A percentile compares a stretch with the other conserved stretches of the same genome.
Conservation (phyloP, 2,888 invertebrate species). For the Nomada goodeniana region DNA sequence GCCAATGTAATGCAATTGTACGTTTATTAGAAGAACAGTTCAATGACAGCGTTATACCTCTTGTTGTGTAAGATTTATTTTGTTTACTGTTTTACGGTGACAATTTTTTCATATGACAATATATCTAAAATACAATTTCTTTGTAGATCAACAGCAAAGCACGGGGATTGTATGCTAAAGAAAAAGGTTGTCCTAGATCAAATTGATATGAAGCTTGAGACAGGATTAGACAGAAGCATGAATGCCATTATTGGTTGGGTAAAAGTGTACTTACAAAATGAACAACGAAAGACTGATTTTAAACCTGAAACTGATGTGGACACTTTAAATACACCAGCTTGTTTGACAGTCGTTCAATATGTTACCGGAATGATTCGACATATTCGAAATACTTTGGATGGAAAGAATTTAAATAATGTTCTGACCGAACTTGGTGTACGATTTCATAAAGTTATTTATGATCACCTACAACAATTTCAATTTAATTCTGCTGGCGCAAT, state of each 20-base stretch:
- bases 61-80: constrained; percentile 89
- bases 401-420: constrained; percentile 95
- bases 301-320: constrained; percentile 95
- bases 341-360: constrained; percentile 93
- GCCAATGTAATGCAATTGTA: constrained; percentile 96
- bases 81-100: constrained; percentile 5
- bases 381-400: constrained; percentile 94
- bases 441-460: constrained; percentile 97
- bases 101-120: constrained; percentile 1
- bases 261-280: constrained; percentile 93
- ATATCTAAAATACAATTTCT: constrained; percentile 1
- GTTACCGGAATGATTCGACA: constrained; percentile 91
- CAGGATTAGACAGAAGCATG: constrained; percentile 93
- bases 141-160: constrained; percentile 92
- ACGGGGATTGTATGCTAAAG: constrained; percentile 94
- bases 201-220: constrained; percentile 96
- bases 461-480: constrained; percentile 97
- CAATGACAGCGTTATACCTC: constrained; percentile 94
- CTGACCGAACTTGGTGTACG: constrained; percentile 95
- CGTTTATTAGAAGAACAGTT: constrained; percentile 97
- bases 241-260: constrained; percentile 96
- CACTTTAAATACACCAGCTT: constrained; percentile 93
- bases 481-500: constrained; percentile 98
- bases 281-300: constrained; percentile 98
- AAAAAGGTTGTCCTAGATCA: constrained; percentile 94